phyloP scores from a whole-genome alignment of 2,888 invertebrate genomes.

The Eilema depressum region DNA sequence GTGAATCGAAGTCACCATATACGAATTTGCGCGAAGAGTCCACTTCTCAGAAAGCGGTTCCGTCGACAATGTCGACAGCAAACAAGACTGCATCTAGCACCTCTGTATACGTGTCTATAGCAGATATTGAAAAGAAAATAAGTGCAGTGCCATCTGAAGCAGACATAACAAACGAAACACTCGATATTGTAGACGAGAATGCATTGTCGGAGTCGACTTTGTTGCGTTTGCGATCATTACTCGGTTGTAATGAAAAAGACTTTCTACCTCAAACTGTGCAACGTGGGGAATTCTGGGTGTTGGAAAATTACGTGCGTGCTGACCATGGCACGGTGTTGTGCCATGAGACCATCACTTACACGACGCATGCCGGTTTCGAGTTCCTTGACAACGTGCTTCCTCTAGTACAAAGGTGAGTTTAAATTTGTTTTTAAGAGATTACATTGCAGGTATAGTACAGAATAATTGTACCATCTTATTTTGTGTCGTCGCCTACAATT shows the following conservation, averaged over 20 bases:
- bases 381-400: conserved; percentile 96
- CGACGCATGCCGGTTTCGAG: conserved; percentile 96
- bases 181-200: conserved; percentile 76
- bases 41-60: conserved; percentile 74
- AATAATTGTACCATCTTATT: conserved; percentile 25
- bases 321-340: conserved; percentile 90
- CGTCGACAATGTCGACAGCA: conserved; percentile 75
- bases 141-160: conserved; percentile 70
- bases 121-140: conserved; percentile 72
- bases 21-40: conserved; percentile 69
- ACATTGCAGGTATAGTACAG: conserved; percentile 25
- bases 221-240: conserved; percentile 74
- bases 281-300: conserved; percentile 94
- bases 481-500: conserved; percentile 53
- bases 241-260: conserved; percentile 89
- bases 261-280: conserved; percentile 88
- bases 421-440: conserved; percentile 28
- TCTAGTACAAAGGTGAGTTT: conserved; percentile 90
- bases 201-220: conserved; percentile 74
- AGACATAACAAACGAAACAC: conserved; percentile 69
- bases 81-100: conserved; percentile 82
- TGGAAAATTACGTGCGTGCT: conserved; percentile 94
- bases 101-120: conserved; percentile 58
- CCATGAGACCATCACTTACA: conserved; percentile 95
- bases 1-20: conserved; percentile 56